Conservation (phyloP, 2,888 invertebrate species). For the Stenoptilia bipunctidactyla region DNA sequence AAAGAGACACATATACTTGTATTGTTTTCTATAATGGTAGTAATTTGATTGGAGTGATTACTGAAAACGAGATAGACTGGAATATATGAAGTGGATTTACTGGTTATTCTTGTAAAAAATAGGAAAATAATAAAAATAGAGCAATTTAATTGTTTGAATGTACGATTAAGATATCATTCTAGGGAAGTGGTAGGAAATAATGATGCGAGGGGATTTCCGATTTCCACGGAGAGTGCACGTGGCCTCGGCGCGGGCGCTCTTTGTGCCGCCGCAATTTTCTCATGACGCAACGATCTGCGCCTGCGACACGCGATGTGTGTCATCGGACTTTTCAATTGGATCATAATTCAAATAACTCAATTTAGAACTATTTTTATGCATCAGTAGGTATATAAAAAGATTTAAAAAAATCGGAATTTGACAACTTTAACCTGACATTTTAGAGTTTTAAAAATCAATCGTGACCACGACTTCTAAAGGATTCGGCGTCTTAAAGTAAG, state of each 20-base stretch:
- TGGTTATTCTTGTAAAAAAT: slow-evolving; percentile 47
- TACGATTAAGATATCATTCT: slow-evolving; percentile 38
- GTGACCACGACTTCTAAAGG: no score
- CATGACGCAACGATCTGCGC: slow-evolving; percentile 23
- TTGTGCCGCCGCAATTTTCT: slow-evolving; percentile 37
- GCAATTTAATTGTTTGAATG: slow-evolving; percentile 27
- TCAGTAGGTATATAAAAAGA: no score
- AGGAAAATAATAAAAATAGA: slow-evolving; percentile 33
- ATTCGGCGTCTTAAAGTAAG: no score
- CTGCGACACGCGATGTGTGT: slow-evolving; percentile 31
- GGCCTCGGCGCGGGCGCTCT: slow-evolving; percentile 32
- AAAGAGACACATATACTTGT: neutral
- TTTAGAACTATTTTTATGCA: no score
- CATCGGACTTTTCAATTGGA: slow-evolving; percentile 9
- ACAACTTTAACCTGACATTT: no score
- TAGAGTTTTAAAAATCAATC: no score
- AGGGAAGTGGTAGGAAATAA: slow-evolving; percentile 48
- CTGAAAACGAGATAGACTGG: slow-evolving; percentile 42
- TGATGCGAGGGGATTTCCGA: slow-evolving; percentile 58
- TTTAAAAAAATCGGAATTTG: no score
- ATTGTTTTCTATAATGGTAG: slow-evolving; percentile 9
- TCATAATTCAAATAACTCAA: no score
- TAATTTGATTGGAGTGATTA: slow-evolving; percentile 1
- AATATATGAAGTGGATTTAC: slow-evolving; percentile 41
- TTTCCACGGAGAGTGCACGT: slow-evolving; percentile 39